phyloP scores from a whole-genome alignment of 2,797 vertebrate species.

The Clarias pachynema region DNA sequence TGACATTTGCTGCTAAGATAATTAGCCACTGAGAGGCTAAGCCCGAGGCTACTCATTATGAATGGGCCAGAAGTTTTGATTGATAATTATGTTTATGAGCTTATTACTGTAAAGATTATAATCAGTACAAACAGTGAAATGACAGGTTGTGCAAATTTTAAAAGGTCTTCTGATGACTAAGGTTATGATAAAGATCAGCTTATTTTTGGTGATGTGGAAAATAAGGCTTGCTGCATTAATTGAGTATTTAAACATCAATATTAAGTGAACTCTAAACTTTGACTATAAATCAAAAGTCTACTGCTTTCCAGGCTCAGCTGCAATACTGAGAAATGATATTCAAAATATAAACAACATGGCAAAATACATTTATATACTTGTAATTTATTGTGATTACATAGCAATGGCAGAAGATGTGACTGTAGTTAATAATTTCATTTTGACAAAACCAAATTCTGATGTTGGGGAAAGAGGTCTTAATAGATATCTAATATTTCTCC shows the following conservation, averaged over 20 bases:
- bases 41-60: constrained; percentile 50
- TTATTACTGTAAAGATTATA: background rate
- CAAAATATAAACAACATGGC: background rate
- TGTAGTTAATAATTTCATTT: background rate
- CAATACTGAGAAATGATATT: background rate
- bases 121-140: background rate
- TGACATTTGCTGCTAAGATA: constrained; percentile 66
- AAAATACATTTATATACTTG: background rate
- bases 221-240: background rate
- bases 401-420: background rate
- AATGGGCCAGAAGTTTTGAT: constrained; percentile 36
- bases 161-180: constrained; percentile 25
- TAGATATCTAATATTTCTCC: background rate
- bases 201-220: background rate
- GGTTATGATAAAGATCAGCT: background rate
- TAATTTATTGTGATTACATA: background rate
- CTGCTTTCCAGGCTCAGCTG: background rate
- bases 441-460: background rate
- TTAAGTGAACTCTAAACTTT: background rate
- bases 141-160: constrained; percentile 5
- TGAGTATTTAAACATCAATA: background rate
- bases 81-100: constrained; percentile 37
- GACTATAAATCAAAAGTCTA: background rate
- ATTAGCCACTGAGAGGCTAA: constrained; percentile 56
- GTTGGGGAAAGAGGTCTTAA: background rate